Conservation (phyloP, 1,140 invertebrate species). For the Saccostrea echinata region DNA sequence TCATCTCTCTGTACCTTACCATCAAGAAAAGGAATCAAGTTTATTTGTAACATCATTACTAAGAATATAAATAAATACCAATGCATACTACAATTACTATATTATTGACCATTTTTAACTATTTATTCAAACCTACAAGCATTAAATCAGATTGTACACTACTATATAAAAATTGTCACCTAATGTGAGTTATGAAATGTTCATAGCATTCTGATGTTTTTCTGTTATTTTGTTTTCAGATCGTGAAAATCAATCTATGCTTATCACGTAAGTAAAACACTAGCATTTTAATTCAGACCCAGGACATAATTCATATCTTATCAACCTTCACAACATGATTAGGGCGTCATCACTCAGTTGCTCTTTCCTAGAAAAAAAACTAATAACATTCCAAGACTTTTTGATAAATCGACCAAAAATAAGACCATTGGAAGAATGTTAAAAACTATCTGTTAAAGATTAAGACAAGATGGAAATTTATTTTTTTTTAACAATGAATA, state of each 20-base stretch:
- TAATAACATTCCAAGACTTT: not conserved
- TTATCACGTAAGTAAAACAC: constrained; percentile 24
- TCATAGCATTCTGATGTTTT: not conserved
- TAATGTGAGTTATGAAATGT: too few species aligned
- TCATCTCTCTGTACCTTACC: too few species aligned
- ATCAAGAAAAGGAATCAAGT: too few species aligned
- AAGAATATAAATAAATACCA: too few species aligned
- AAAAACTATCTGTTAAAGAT: not conserved
- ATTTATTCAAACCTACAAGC: too few species aligned
- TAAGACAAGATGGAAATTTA: not conserved
- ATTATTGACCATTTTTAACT: too few species aligned
- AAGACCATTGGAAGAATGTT: not conserved
- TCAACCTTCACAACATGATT: not conserved
- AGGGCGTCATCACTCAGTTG: constrained; percentile 10
- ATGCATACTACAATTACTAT: too few species aligned
- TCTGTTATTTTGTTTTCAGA: not conserved
- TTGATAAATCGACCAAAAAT: not conserved
- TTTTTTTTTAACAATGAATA: not conserved
- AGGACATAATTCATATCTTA: not conserved
- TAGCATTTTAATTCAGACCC: not conserved
- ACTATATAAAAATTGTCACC: too few species aligned
- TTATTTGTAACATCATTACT: too few species aligned
- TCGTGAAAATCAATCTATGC: constrained; percentile 35
- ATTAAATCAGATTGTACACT: too few species aligned
- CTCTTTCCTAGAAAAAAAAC: not conserved